phyloP scores from a whole-genome alignment of 2,113 vertebrate species.

The Calcarius ornatus region DNA sequence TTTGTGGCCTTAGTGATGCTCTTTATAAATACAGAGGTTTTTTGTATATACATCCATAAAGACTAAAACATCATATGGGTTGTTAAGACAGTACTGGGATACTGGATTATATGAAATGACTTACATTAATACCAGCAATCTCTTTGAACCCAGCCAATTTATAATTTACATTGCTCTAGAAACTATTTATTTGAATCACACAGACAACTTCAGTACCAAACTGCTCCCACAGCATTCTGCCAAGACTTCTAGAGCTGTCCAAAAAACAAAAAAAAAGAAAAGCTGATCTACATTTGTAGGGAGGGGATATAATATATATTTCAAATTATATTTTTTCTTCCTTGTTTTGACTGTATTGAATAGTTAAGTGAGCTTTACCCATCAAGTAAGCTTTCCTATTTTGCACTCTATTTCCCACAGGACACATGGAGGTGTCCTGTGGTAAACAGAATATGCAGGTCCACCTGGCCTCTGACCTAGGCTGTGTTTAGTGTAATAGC shows the following conservation, averaged over 20 bases:
- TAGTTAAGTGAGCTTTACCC: not conserved
- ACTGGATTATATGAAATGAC: not conserved
- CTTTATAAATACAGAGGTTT: not conserved
- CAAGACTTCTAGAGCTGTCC: not conserved
- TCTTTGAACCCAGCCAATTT: not conserved
- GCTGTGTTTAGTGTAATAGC: not conserved
- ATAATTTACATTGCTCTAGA: not conserved
- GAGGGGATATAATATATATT: fast-evolving
- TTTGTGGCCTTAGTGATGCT: not conserved
- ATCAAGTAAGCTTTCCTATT: not conserved
- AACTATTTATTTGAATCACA: not conserved
- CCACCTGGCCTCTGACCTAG: not conserved
- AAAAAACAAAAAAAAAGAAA: not conserved
- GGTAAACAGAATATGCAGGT: not conserved
- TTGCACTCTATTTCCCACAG: not conserved
- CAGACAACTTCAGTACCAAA: not conserved
- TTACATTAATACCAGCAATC: not conserved
- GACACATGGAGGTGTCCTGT: not conserved
- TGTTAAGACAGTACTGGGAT: not conserved
- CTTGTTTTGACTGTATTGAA: not conserved
- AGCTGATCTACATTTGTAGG: not conserved
- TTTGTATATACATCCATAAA: not conserved
- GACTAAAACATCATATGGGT: not conserved
- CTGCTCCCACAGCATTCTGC: not conserved
- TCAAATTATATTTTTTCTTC: not conserved